Evolutionary conservation across 2,888 invertebrate genomes (phyloP), one percentile per base, ranked within the genome.

Genomic region (Lithosia quadra): DNA sequence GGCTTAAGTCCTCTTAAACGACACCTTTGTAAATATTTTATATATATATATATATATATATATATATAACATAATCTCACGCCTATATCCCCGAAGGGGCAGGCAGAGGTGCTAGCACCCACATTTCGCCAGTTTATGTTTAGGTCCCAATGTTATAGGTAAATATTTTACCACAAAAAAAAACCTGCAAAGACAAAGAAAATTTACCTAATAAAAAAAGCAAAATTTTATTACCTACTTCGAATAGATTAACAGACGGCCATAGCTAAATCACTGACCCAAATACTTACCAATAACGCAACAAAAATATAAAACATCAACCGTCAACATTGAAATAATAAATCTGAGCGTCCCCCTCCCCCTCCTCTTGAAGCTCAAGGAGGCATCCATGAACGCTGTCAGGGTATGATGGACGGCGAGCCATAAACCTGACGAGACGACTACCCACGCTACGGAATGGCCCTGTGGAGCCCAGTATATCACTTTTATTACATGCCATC

Each of bases 401-500:
- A 96, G 90, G 91, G 82, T 84, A 96, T 96, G 96, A 97, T 96
- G 95, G 96, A 97, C 96, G 96, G 96, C 96, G 93, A 93, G 90
- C 95, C 95, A 96, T 96, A 96, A 96, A 96, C 95, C 96, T 96
- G 96, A 96, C 96, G 96, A 96, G 96, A 95, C 96, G 95, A 95
- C 95, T 87, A 88, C 95, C 95, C 95, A 95, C 96, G 95, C 96
- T 95, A 95, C 95, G 96, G 96, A 96, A 97, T 96, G 96, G 96
- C 96, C 95, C 96, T 96, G 96, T 96, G 96, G 96, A 96, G 96
- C 96, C 96, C 96, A 96, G 95, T 97, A 96, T 96, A 96, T 97
- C 96, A 96, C 96, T 96, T 97, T 96, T 97, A 96, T 96, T 96
- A 96, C 96, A 96, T 96, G 94, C 95, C 96, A 96, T 96, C 96